Percentiles rank a stretch among this genome's conserved stretches.
phyloP scores from a whole-genome alignment of 2,797 vertebrate species.

The Mus spretus region DNA sequence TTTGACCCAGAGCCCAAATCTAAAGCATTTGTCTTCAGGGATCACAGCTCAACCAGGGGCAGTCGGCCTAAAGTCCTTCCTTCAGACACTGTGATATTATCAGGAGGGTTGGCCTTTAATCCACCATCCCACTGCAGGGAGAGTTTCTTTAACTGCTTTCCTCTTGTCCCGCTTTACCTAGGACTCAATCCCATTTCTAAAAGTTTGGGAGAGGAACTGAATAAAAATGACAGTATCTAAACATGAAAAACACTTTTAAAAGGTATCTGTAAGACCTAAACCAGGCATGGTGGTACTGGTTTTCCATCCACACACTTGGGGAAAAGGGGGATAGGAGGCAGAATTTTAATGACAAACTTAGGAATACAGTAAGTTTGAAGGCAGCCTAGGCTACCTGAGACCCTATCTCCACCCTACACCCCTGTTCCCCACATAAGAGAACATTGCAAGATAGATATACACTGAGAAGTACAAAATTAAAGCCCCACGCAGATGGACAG shows the following conservation, averaged over 20 bases:
- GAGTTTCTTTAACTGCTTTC: slow-evolving; percentile 64
- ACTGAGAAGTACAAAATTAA: slow-evolving; percentile 18
- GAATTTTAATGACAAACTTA: not conserved
- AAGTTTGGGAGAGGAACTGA: not conserved
- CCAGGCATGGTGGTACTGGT: not conserved
- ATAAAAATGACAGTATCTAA: slow-evolving; percentile 4
- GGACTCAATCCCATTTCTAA: slow-evolving; percentile 9
- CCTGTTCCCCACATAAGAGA: not conserved
- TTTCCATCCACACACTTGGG: not conserved
- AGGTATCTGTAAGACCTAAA: not conserved
- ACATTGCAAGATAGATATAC: not conserved
- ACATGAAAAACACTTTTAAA: not conserved
- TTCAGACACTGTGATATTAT: slow-evolving; percentile 61
- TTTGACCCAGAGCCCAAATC: slow-evolving; percentile 45
- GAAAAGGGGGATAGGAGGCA: not conserved
- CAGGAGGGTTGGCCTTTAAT: slow-evolving; percentile 57
- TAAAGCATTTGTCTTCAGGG: not conserved
- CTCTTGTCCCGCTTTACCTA: slow-evolving; percentile 49
- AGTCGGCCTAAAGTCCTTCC: slow-evolving; percentile 68
- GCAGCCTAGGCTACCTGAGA: not conserved
- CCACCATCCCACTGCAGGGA: slow-evolving; percentile 41
- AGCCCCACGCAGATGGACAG: not conserved
- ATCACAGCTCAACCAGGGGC: slow-evolving; percentile 45
- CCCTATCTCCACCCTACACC: not conserved
- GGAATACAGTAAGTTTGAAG: not conserved